Base-by-base conservation (phyloP, 1,140 invertebrate genomes). In the Neotoxoptera formosana region DNA sequence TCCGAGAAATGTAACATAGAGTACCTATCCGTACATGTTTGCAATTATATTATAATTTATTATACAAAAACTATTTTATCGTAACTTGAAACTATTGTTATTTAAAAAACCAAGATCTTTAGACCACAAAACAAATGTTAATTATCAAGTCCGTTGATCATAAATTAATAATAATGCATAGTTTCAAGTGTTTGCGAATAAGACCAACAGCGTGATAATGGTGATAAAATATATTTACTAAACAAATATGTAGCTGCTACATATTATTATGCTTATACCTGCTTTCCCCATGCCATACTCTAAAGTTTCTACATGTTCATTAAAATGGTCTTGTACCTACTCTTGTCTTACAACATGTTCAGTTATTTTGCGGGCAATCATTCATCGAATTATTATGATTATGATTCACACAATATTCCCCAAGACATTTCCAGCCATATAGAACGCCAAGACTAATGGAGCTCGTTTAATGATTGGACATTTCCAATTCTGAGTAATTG, bases 391-490 rank as follows among this genome's bases (percentile, higher is more conserved):
- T 41, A 41, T 83, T 41, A 83, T 83, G 2, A 41, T 83, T 83
- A 83, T 41, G 36, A 34, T 83, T 41, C 34, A 41, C 34, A 36
- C 11, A 11, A 86, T 45, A 86, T 86, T 86, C 36, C 41, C 9
- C 4, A 30, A 45, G 36, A 76, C 25, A 17, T 87, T 48, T 30
- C 30, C 7, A 11, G 20, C n/a, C 17, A 47, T 48, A 86, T 48
- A 86, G 45, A 88, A 51, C 34, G n/a, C 7, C n/a, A 88, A 88
- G n/a, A 88, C 86, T 51, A 51, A 88, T 88, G 30, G 45, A 88
- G 17, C 47, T 88, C 20, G 17, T 88, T 88, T 51, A 88, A 51
- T 21, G 25, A 88, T 88, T 88, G 47, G 7, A 30, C 47, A 51
- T 88, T 88, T 48, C 23, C 30, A 51, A 51, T 51, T 34, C 47